phyloP scores from a whole-genome alignment of 1,140 invertebrate species.

The Paralvinella palmiformis region DNA sequence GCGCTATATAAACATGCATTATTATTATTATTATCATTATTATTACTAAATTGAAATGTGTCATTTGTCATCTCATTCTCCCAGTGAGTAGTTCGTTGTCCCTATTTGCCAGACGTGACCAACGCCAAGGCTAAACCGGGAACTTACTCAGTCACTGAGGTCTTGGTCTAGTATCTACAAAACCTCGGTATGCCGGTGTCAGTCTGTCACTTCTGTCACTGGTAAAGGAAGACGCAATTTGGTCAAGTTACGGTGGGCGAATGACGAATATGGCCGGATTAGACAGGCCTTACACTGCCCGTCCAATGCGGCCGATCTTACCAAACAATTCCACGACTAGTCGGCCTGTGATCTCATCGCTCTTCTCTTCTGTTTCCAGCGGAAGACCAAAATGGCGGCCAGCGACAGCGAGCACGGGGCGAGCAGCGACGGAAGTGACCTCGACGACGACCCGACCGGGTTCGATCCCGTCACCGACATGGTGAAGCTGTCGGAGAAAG shows the following conservation, averaged over 20 bases:
- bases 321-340: background rate
- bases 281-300: no score
- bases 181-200: background rate
- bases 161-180: no score
- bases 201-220: background rate
- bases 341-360: background rate
- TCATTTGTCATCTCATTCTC: no score
- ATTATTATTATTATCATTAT: no score
- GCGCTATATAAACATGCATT: no score
- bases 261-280: no score
- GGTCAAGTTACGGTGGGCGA: no score
- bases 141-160: no score
- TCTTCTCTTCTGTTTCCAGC: background rate
- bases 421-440: background rate
- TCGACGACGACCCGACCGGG: background rate
- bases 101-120: no score
- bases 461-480: slow-evolving; percentile 9
- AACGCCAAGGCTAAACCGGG: no score
- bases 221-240: background rate
- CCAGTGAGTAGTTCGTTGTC: no score
- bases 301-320: background rate
- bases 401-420: background rate
- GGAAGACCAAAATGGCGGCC: background rate
- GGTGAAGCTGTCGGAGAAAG: slow-evolving; percentile 8
- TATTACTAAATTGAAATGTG: no score